These are phyloP conservation scores for Oophaga pumilio DNA, from an alignment of 2,113 vertebrate species.

Conservation along the genomic window DNA sequence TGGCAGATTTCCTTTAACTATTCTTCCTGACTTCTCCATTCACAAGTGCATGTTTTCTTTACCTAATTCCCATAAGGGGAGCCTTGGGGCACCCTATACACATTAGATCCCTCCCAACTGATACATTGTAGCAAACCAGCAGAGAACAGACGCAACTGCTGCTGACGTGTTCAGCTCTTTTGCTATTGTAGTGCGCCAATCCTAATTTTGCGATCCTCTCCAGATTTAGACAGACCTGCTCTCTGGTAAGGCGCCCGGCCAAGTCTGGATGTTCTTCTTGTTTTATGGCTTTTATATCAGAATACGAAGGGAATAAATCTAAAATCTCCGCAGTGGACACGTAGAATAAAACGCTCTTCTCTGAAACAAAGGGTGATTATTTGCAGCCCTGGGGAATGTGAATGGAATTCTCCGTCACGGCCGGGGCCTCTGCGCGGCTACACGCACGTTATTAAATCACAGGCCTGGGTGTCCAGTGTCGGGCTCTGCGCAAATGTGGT, in stretches of 20 bases:
- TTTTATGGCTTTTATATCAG: neutral
- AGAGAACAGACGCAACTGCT: neutral
- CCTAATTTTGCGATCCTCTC: neutral
- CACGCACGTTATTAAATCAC: neutral
- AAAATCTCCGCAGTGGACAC: neutral
- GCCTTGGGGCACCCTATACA: too few relatives aligned
- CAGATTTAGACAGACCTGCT: neutral
- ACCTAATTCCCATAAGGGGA: too few relatives aligned
- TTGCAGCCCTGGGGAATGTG: neutral
- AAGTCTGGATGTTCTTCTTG: neutral
- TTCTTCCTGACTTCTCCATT: too few relatives aligned
- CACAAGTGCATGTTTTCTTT: too few relatives aligned
- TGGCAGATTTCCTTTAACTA: too few relatives aligned
- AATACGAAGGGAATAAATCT: neutral
- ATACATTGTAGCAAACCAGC: neutral
- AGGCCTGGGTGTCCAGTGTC: neutral
- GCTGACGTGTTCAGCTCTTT: neutral
- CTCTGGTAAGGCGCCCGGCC: neutral
- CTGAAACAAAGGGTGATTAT: neutral
- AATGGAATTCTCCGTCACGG: neutral
- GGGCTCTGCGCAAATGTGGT: constrained; percentile 23
- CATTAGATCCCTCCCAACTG: too few relatives aligned
- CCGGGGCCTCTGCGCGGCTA: neutral
- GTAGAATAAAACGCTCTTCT: neutral
- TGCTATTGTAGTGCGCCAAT: neutral